Base-by-base conservation (phyloP, 1,140 invertebrate species). In the Conus betulinus region DNA sequence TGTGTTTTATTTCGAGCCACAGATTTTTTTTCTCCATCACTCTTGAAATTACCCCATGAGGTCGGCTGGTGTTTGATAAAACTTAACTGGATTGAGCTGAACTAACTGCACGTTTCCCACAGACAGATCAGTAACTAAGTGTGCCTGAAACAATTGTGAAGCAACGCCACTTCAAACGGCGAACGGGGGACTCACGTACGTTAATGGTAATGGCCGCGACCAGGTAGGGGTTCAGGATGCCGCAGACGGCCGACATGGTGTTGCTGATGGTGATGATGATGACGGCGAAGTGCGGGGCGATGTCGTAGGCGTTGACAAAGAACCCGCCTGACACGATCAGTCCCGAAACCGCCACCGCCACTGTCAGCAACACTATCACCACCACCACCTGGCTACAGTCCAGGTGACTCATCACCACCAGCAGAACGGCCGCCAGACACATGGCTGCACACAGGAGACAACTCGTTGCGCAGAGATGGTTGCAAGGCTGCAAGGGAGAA, bases 321-420 rank as follows among this genome's bases (percentile, higher is more conserved):
- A 81, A 78, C 8, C 74, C 87, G 11, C 67, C 67, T 11, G 55
- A 23, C 23, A 81, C 55, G 13, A 39, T 53, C 39, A 81, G 52
- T 20, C 88, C 88, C 23, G 84, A 27, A 8, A 76, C 55, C 3
- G 79, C 88, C 27, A 89, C 86, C n/a, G 67, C 82, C 10, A 87
- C n/a, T 4, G 76, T 67, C 10, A 90, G 76, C 20, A 90, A 55
- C 2, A n/a, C 76, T 5, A 90, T 76, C 8, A 63, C 89, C 23
- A 85, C 23, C 11, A 7, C 76, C 53, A 39, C 27, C 39, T 88
- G 84, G 53, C 15, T 51, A 55, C 84, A 85, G 52, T 88, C 87
- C 84, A 88, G 55, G 53, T 87, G 88, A 67, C 89, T 88, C 25
- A 88, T 15, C 5, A 51, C 51, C 20, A 88, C 20, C 55, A 88